Evolutionary conservation across 1,140 invertebrate genomes (phyloP), one percentile per base, ranked within the genome.

Genomic region (Neotoxoptera formosana): DNA sequence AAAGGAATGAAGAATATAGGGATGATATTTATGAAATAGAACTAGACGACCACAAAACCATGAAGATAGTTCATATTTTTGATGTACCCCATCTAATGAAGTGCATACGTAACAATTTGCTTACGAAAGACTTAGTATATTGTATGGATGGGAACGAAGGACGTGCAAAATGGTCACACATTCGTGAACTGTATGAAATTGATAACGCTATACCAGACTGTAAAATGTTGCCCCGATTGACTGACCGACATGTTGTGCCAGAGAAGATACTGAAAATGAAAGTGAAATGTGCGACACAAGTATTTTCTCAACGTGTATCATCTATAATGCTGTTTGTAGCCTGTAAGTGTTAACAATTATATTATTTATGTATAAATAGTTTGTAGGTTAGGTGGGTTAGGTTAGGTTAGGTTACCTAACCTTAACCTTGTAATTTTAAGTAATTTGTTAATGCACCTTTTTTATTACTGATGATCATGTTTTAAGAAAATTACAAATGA

Each of bases 201-300:
- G 88, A 90, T 41, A 90, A 30, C 8, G 23, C 34, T 14, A 67
- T 90, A 41, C 34, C 48, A 47, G 56, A 90, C 17, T 90, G 36
- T 76, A 90, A 90, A 90, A 45, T 90, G 53, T 56, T 90, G 7
- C 89, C 89, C 7, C 11, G 20, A 60, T 6, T 90, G 0, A 76
- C 41, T 17, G 89, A 90, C n/a, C 25, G 6, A 14, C 89, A 90
- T 90, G 89, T 90, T n/a, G 30, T 90, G 23, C 53, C 56, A 14
- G 53, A 90, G 3, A 90, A 90, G 14, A 90, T 90, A 11, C 6
- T 25, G 1, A 90, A 90, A 60, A 90, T 60, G 36, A 90, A 89
- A 89, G 87, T 56, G 8, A 23, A 41, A 21, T 89, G 45, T 53
- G 87, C 48, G 17, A 51, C 87, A 36, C 89, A 90, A 60, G 53